These are phyloP conservation scores for Calyptommatus sinebrachiatus DNA, from an alignment of 2,113 vertebrate genomes.

Conservation along the genomic window DNA sequence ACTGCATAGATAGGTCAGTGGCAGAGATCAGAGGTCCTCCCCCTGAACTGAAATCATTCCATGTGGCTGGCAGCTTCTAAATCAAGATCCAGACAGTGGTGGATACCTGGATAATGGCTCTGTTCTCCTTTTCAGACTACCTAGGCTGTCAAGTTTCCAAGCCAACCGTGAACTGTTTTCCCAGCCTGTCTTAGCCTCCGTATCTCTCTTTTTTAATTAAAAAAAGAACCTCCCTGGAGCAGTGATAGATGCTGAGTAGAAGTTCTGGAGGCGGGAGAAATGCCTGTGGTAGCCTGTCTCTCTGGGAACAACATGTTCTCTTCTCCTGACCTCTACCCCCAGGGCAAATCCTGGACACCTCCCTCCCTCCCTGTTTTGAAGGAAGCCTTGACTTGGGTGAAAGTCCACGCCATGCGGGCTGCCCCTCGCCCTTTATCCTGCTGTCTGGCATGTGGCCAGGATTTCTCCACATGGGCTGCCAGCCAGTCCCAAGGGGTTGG, in stretches of 20 bases:
- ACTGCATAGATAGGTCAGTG: background rate
- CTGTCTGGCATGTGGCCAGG: background rate
- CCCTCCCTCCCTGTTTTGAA: background rate
- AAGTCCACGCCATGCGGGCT: background rate
- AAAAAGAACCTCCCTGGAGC: background rate
- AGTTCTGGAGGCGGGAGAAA: background rate
- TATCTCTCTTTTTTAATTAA: background rate
- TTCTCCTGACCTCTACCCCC: background rate
- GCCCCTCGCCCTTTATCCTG: background rate
- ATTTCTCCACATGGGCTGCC: background rate
- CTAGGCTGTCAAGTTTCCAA: background rate
- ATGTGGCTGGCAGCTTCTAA: too few species aligned
- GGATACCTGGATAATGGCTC: background rate
- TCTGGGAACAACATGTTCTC: background rate
- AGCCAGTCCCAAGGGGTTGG: background rate
- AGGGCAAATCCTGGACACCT: background rate
- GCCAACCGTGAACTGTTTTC: background rate
- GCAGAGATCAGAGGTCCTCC: background rate
- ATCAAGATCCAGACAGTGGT: too few species aligned
- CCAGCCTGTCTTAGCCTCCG: background rate
- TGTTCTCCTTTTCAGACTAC: background rate
- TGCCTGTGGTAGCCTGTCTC: too few species aligned
- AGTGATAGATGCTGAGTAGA: too few species aligned
- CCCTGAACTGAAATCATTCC: too few species aligned
- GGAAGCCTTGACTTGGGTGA: background rate